A percentile compares a stretch with the other conserved stretches of the same genome.
phyloP scores from a whole-genome alignment of 2,797 vertebrate species.

The Steatocranus sp. region DNA sequence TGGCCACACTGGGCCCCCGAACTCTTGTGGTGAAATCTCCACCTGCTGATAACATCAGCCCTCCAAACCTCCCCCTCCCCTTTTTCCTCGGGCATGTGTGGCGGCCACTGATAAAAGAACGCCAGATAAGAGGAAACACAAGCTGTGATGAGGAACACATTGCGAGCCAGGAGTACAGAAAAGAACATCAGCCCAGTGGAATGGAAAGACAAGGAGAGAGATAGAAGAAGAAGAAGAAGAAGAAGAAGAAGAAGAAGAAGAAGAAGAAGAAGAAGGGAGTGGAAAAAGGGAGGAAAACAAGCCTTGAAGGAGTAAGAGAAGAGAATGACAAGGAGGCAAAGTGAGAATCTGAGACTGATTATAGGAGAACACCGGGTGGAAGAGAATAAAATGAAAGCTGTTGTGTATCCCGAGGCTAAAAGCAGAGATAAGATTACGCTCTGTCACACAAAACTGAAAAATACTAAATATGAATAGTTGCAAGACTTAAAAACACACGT shows the following conservation, averaged over 20 bases:
- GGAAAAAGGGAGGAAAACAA: neutral
- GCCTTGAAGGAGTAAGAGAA: neutral
- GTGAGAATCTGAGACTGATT: conserved; percentile 22
- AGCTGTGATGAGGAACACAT: conserved; percentile 69
- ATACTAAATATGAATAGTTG: conserved; percentile 12
- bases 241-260: neutral
- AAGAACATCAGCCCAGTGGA: conserved; percentile 36
- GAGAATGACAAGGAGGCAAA: neutral
- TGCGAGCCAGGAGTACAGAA: conserved; percentile 40
- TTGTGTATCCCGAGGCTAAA: neutral
- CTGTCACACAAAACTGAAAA: conserved; percentile 3
- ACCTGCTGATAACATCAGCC: conserved; percentile 72
- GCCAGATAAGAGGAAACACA: conserved; percentile 72
- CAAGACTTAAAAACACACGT: neutral
- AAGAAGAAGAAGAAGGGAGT: neutral
- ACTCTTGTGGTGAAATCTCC: conserved; percentile 64
- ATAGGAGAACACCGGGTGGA: conserved; percentile 1
- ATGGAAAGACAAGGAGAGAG: neutral
- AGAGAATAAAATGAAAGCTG: neutral
- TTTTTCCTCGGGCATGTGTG: conserved; percentile 61
- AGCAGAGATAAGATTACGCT: neutral
- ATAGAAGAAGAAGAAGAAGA: neutral
- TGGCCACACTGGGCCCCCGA: conserved; percentile 54
- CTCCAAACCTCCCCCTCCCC: neutral
- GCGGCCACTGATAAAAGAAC: conserved; percentile 63